Evolutionary conservation across 1,140 invertebrate species (phyloP).

Genomic region (Musca domestica): DNA sequence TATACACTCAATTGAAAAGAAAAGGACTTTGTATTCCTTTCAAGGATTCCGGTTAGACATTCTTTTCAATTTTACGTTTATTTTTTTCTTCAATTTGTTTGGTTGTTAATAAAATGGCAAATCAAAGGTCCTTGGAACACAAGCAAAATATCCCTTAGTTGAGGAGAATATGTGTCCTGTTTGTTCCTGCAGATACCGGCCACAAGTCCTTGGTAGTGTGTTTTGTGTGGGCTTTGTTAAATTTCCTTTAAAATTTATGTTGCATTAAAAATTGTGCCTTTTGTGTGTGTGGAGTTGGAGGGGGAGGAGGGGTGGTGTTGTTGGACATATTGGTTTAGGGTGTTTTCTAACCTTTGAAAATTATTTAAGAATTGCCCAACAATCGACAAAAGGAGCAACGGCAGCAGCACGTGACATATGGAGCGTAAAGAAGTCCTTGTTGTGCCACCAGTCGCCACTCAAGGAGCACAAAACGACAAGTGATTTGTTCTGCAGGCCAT

Average conservation of each 20-base stretch:
- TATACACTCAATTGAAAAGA: no score
- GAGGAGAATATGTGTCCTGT: no score
- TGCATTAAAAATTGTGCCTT: not conserved
- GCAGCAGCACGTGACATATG: conserved; percentile 31
- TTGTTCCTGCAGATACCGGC: no score
- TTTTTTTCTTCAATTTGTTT: conserved; percentile 9
- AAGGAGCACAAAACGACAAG: conserved; percentile 24
- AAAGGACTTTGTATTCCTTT: not conserved
- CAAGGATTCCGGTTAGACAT: not conserved
- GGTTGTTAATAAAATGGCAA: conserved; percentile 16
- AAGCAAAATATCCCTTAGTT: not conserved
- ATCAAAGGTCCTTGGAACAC: conserved; percentile 9
- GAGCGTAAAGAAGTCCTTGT: conserved; percentile 25
- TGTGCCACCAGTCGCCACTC: conserved; percentile 9
- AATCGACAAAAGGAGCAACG: no score
- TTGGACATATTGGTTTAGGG: no score
- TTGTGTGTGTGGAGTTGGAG: no score
- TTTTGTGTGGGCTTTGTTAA: not conserved
- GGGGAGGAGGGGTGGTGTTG: no score
- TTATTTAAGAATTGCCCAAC: conserved; percentile 40
- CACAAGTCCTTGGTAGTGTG: no score
- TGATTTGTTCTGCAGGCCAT: not conserved
- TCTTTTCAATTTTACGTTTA: conserved; percentile 5
- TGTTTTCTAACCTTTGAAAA: not conserved
- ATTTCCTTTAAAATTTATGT: conserved; percentile 17